These are phyloP conservation scores for Lepidurus packardi DNA, from an alignment of 1,140 invertebrate genomes.

Conservation along the genomic window DNA sequence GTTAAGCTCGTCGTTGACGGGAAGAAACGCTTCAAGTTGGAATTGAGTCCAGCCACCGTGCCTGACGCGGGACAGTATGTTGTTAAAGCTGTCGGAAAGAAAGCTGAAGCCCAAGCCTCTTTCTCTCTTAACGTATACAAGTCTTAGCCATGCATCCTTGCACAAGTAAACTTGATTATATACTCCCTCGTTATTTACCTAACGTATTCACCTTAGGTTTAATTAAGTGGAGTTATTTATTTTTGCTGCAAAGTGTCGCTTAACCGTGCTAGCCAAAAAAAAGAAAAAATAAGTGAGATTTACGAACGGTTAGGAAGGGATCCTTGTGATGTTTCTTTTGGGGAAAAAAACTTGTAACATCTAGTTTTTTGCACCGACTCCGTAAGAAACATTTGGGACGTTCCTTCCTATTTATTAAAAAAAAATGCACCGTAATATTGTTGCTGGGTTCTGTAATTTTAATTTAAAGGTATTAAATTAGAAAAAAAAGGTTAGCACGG, in stretches of 20 bases:
- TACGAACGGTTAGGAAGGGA: background rate
- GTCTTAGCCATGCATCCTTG: background rate
- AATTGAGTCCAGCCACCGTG: conserved; percentile 64
- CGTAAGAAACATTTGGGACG: background rate
- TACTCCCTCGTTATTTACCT: background rate
- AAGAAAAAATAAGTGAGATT: background rate
- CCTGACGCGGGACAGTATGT: conserved; percentile 86
- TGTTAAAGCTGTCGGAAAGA: conserved; percentile 76
- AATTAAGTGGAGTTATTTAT: background rate
- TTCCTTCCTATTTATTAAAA: background rate
- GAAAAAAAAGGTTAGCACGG: background rate
- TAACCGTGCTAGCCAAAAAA: conserved; percentile 1
- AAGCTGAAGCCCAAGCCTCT: conserved; percentile 70
- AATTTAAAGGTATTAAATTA: background rate
- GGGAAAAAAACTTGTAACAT: conserved; percentile 8
- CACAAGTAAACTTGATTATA: background rate
- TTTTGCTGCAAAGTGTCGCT: background rate
- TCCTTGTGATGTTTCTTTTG: background rate
- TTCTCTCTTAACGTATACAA: conserved; percentile 74
- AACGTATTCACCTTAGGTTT: background rate
- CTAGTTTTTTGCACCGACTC: conserved; percentile 4
- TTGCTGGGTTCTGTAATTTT: background rate
- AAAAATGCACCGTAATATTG: conserved; percentile 2
- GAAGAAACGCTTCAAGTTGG: conserved; percentile 64
- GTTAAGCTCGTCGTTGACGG: conserved; percentile 76